Conservation (phyloP, 92 coral and sea anemone species). For the Umimayanthus kanabou region DNA sequence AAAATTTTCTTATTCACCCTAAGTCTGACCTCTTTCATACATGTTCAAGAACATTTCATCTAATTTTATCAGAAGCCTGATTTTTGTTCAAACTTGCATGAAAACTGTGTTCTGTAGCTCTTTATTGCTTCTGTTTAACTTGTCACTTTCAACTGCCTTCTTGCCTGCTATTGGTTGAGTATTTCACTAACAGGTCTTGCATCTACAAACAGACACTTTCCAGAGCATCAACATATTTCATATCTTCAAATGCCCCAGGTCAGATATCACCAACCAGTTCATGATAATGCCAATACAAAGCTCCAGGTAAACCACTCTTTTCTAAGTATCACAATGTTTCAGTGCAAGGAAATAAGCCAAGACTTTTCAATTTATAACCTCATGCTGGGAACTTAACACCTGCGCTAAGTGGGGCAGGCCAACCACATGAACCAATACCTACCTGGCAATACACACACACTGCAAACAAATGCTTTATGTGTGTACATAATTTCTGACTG, state of each 20-base stretch:
- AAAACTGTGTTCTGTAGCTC: neutral
- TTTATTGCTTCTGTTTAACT: neutral
- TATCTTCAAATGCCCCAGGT: neutral
- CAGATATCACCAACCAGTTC: neutral
- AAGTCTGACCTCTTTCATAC: neutral
- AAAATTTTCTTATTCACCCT: neutral
- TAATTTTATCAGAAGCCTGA: neutral
- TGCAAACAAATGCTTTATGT: conserved; percentile 15
- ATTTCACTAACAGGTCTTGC: neutral
- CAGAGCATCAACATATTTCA: neutral
- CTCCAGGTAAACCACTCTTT: neutral
- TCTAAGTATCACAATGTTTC: neutral
- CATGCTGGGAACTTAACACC: conserved; percentile 24
- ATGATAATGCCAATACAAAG: neutral
- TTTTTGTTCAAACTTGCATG: neutral
- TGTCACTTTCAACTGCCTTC: neutral
- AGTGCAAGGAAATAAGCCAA: conserved; percentile 13
- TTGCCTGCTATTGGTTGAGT: neutral
- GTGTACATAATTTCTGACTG: conserved; percentile 9
- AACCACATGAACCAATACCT: conserved; percentile 1
- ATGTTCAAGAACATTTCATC: neutral
- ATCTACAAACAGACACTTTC: neutral
- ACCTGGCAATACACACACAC: neutral
- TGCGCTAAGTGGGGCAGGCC: neutral
- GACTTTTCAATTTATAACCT: neutral